A percentile compares a stretch with the other conserved stretches of the same genome.
phyloP scores from a whole-genome alignment of 2,888 invertebrate genomes.

The Dusona sp. region DNA sequence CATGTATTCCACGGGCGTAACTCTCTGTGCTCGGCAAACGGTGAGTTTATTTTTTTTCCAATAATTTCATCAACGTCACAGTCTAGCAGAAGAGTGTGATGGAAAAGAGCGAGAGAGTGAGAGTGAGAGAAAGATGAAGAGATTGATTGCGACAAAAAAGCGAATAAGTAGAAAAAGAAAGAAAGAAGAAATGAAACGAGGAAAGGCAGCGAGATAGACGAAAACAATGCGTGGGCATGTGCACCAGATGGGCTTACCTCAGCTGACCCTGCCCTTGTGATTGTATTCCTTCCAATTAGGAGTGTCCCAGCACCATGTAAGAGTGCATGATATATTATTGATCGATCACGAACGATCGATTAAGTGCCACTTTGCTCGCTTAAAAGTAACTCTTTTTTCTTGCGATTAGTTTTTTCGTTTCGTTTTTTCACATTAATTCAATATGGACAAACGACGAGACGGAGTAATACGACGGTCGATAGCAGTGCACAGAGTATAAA shows the following conservation, averaged over 20 bases:
- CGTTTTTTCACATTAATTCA: neutral
- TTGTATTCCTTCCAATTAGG: conserved; percentile 48
- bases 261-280: conserved; percentile 8
- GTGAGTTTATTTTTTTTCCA: conserved; percentile 77
- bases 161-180: neutral
- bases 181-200: neutral
- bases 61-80: conserved; percentile 47
- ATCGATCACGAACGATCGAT: conserved; percentile 33
- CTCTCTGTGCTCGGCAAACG: conserved; percentile 85
- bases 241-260: conserved; percentile 17
- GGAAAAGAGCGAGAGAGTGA: neutral
- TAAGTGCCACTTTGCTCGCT: conserved; percentile 9
- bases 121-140: neutral
- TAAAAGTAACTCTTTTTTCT: neutral
- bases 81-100: neutral
- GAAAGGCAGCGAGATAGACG: neutral
- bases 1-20: conserved; percentile 85
- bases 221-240: neutral
- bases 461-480: neutral
- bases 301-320: conserved; percentile 24
- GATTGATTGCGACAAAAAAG: neutral
- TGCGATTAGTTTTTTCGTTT: neutral
- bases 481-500: neutral
- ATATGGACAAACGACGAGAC: neutral
- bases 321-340: conserved; percentile 32